Conservation (phyloP, 1,140 invertebrate genomes). For the Cyclargus thomasi region DNA sequence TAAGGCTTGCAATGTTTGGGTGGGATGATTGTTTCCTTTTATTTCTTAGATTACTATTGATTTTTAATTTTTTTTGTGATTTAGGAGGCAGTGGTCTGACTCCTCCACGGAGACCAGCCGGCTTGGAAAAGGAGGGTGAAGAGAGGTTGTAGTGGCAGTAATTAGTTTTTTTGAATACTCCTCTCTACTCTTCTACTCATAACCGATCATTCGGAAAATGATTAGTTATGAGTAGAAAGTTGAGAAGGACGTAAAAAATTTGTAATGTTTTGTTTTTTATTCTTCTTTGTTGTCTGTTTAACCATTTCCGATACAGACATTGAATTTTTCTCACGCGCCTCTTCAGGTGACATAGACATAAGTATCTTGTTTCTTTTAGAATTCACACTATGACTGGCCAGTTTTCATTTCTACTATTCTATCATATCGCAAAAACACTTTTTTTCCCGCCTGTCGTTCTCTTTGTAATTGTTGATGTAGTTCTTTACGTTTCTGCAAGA, state of each 20-base stretch:
- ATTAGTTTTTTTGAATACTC: constrained; percentile 21
- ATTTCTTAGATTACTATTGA: not conserved
- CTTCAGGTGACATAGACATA: not conserved
- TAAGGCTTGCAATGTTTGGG: not conserved
- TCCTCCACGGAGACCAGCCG: constrained; percentile 27
- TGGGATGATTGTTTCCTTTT: constrained; percentile 14
- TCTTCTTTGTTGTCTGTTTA: not conserved
- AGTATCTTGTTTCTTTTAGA: not conserved
- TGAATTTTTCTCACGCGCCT: not conserved
- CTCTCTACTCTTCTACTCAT: too few relatives aligned
- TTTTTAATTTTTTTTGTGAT: constrained; percentile 17
- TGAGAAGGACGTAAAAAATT: not conserved
- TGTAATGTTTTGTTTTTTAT: constrained; percentile 1
- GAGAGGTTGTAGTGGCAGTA: constrained; percentile 23
- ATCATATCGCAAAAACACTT: constrained; percentile 22
- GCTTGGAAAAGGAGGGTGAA: constrained; percentile 31
- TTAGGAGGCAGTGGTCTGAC: constrained; percentile 26
- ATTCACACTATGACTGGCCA: not conserved
- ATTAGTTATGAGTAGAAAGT: too few relatives aligned
- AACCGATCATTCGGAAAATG: too few relatives aligned
- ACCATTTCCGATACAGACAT: not conserved
- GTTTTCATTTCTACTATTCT: constrained; percentile 25
- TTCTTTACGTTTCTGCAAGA: too few relatives aligned
- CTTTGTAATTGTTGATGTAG: too few relatives aligned
- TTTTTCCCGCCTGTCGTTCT: constrained; percentile 16